Percentiles rank a stretch among this genome's conserved stretches.
phyloP scores from a whole-genome alignment of 2,888 invertebrate genomes.

The Sinopyrophorus schimmeli region DNA sequence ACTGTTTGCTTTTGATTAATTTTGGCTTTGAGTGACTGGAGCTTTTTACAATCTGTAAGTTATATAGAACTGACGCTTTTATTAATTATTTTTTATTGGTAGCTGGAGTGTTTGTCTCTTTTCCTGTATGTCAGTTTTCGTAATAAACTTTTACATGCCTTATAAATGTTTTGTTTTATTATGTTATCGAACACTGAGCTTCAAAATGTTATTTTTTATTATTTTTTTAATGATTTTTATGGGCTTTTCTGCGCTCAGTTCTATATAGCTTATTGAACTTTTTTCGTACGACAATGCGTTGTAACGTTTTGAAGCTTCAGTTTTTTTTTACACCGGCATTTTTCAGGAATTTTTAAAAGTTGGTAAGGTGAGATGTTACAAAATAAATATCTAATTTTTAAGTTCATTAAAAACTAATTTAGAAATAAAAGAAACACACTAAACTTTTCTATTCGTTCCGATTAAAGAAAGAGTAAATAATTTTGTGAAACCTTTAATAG shows the following conservation, averaged over 20 bases:
- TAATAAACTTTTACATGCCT: conserved; percentile 35
- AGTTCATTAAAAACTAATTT: too few relatives aligned
- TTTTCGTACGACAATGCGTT: conserved; percentile 7
- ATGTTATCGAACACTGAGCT: conserved; percentile 50
- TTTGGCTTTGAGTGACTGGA: neutral
- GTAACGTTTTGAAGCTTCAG: conserved; percentile 56
- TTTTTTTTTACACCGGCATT: conserved; percentile 32
- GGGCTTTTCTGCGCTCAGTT: conserved; percentile 50
- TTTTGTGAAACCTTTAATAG: too few relatives aligned
- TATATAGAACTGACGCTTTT: conserved; percentile 55
- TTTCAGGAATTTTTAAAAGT: too few relatives aligned
- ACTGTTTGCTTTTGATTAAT: neutral
- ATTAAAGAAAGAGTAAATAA: too few relatives aligned
- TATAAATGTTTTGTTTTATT: conserved; percentile 38
- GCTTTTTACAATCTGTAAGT: conserved; percentile 39
- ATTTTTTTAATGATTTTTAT: conserved; percentile 22
- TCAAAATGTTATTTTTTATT: conserved; percentile 51
- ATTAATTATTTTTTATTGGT: conserved; percentile 37
- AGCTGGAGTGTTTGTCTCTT: conserved; percentile 33
- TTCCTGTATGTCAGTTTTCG: conserved; percentile 21
- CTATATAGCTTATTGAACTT: conserved; percentile 52
- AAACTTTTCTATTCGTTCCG: too few relatives aligned
- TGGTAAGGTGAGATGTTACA: too few relatives aligned
- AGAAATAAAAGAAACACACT: too few relatives aligned
- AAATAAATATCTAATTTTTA: too few relatives aligned